Evolutionary conservation across 2,888 invertebrate genomes (phyloP).

Genomic region (Piscicola geometra): DNA sequence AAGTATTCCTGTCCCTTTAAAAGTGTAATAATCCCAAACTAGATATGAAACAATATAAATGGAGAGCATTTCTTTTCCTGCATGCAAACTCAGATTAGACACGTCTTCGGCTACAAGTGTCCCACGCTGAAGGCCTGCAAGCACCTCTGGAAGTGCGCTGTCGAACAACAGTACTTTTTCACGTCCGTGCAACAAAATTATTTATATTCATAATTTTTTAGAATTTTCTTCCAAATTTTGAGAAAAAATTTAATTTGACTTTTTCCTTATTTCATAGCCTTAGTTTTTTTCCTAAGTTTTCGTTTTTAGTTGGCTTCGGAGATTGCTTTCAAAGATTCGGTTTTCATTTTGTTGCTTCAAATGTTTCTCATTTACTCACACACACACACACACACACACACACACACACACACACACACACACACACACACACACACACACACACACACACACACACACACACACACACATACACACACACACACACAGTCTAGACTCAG

Average conservation of each 20-base stretch:
- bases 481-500: slow-evolving; percentile 70
- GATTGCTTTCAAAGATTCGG: too few species aligned
- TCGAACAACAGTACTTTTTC: slow-evolving; percentile 95
- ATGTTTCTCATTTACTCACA: too few species aligned
- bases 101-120: slow-evolving; percentile 82
- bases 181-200: slow-evolving; percentile 66
- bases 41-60: too few species aligned
- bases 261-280: neutral
- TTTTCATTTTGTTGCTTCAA: too few species aligned
- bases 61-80: too few species aligned
- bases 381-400: too few species aligned
- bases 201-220: neutral
- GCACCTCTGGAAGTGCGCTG: slow-evolving; percentile 93
- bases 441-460: neutral
- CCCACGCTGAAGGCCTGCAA: slow-evolving; percentile 84
- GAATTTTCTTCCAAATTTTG: slow-evolving; percentile 2
- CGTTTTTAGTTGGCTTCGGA: too few species aligned
- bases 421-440: slow-evolving; percentile 24
- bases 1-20: too few species aligned
- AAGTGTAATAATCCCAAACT: too few species aligned
- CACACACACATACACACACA: slow-evolving; percentile 15
- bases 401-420: neutral
- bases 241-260: neutral
- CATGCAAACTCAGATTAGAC: slow-evolving; percentile 49
- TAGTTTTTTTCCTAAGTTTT: neutral